phyloP scores from a whole-genome alignment of 1,140 invertebrate genomes.

The Drosophila jambulina region DNA sequence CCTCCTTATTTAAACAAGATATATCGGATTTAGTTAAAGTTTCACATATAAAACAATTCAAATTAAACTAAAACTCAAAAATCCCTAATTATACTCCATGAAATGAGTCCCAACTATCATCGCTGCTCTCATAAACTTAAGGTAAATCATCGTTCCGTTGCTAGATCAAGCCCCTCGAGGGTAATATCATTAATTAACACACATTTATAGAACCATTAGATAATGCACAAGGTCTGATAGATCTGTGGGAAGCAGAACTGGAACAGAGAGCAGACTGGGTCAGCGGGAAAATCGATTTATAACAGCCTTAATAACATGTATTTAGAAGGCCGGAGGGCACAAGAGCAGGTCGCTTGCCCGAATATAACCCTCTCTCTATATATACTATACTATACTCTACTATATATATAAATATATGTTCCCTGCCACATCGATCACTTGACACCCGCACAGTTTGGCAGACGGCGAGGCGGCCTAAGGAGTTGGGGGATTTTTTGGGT shows the following conservation, averaged over 20 bases:
- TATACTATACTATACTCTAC: slow-evolving; percentile 1
- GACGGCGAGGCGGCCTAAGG: slow-evolving; percentile 20
- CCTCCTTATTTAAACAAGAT: not conserved
- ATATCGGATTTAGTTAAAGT: not conserved
- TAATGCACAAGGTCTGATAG: slow-evolving; percentile 19
- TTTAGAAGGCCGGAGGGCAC: slow-evolving; percentile 45
- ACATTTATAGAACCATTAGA: slow-evolving; percentile 69
- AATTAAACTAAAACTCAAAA: not conserved
- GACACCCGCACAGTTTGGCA: slow-evolving; percentile 69
- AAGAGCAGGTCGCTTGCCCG: not conserved
- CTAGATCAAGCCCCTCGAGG: slow-evolving; percentile 14
- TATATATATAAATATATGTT: slow-evolving; percentile 24
- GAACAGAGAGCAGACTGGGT: slow-evolving; percentile 50
- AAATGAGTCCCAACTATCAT: slow-evolving; percentile 3
- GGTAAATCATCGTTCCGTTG: slow-evolving; percentile 17
- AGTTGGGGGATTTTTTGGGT: slow-evolving; percentile 18
- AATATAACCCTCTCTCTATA: slow-evolving; percentile 5
- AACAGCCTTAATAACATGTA: slow-evolving; percentile 73
- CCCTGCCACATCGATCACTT: slow-evolving; percentile 69
- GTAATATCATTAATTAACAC: slow-evolving; percentile 58
- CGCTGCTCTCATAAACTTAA: not conserved
- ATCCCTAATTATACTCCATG: not conserved
- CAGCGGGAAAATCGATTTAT: slow-evolving; percentile 58
- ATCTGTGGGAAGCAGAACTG: slow-evolving; percentile 54
- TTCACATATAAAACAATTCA: not conserved